Percentiles rank a stretch among this genome's conserved stretches.
Conservation (phyloP, 2,888 invertebrate genomes). For the Limnephilus lunatus region DNA sequence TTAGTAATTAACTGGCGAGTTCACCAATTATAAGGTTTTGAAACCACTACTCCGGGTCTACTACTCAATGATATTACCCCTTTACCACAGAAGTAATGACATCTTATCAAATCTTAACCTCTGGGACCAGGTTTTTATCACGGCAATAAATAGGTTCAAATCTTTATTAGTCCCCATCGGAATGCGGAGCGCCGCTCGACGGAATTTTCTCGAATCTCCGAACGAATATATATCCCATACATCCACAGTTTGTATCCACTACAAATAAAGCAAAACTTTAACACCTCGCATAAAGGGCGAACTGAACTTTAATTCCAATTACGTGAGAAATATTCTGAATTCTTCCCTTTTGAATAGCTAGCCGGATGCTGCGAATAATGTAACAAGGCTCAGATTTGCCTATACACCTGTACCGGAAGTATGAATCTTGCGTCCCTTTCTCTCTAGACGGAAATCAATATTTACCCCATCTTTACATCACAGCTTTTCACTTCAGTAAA, state of each 20-base stretch:
- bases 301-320: background rate
- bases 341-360: background rate
- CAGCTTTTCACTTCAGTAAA: background rate
- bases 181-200: slow-evolving; percentile 46
- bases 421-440: slow-evolving; percentile 32
- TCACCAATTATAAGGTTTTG: background rate
- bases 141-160: background rate
- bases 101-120: background rate
- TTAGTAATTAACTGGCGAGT: background rate
- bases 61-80: too few relatives aligned
- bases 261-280: background rate
- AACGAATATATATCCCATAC: background rate
- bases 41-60: too few relatives aligned
- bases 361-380: background rate
- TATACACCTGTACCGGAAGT: slow-evolving; percentile 43
- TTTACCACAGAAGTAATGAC: background rate
- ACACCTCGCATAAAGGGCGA: background rate
- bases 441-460: slow-evolving; percentile 44
- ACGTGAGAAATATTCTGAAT: background rate
- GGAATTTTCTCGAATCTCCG: slow-evolving; percentile 41
- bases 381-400: background rate
- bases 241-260: background rate
- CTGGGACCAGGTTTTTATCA: background rate
- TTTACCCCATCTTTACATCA: background rate
- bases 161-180: background rate